Conservation (phyloP, 2,797 vertebrate species). For the Microctenopoma steveboyesi region DNA sequence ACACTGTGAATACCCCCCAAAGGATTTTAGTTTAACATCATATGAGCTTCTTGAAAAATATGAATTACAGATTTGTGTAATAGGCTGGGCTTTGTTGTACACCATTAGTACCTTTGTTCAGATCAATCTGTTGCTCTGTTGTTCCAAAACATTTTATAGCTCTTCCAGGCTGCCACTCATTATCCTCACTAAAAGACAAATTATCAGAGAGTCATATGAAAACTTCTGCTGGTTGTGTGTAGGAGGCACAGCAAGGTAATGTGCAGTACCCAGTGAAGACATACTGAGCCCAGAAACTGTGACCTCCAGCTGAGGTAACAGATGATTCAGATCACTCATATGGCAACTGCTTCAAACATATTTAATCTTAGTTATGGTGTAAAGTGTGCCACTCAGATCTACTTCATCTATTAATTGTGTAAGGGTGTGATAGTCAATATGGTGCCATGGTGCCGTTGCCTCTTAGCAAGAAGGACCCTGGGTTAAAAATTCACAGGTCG, state of each 20-base stretch:
- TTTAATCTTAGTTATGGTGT: constrained; percentile 14
- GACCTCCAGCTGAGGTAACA: constrained; percentile 30
- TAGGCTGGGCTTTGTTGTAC: neutral
- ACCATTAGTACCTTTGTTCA: neutral
- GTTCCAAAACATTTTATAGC: neutral
- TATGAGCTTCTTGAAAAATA: neutral
- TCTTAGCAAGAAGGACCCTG: too few relatives aligned
- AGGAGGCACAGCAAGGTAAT: constrained; percentile 10
- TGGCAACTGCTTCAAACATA: constrained; percentile 17
- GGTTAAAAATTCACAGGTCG: too few relatives aligned
- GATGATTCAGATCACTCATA: constrained; percentile 46
- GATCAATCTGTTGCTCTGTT: neutral
- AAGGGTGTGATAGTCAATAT: too few relatives aligned
- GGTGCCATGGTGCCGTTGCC: too few relatives aligned
- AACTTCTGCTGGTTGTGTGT: constrained; percentile 25
- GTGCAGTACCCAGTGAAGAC: constrained; percentile 8
- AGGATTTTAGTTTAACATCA: constrained; percentile 6
- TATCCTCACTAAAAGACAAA: constrained; percentile 14
- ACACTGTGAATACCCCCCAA: neutral
- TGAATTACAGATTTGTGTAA: neutral
- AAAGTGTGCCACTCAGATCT: neutral
- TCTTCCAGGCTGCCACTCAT: neutral
- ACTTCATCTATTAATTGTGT: neutral
- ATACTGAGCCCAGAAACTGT: constrained; percentile 34
- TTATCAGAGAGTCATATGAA: constrained; percentile 19